Base-by-base conservation (phyloP, 64 coral and sea anemone genomes). In the Pocillopora damicornis region DNA sequence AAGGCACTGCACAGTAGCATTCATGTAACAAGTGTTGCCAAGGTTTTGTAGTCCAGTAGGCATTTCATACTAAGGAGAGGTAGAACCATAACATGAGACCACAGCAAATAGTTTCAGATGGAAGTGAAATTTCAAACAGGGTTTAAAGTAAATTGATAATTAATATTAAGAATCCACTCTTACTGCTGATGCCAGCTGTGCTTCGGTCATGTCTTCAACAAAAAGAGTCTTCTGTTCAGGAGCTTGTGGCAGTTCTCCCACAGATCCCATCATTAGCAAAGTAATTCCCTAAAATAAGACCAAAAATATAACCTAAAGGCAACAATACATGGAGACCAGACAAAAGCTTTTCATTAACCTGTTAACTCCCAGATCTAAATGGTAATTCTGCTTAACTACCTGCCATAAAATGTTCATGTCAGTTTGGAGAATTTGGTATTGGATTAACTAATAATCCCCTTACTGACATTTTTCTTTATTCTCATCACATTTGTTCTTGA, bases 21-120 rank as follows among this genome's bases (percentile, higher is more conserved):
- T 99, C 97, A 99, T 99, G 75, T 99, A 99, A 71, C 97, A 99
- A 18, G 97, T 99, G 38, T 99, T 99, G 13, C 97, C 97, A 75
- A 99, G 86, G 62, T 99, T 99, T 73, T 81, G 89, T 4, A 99
- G 93, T 45, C 97, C 97, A 64, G 97, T 86, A 17, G 97, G 97
- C 79, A 99, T 78, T 58, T 99, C 91, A 68, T 90, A 95, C 97
- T 99, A 75, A 37, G 64, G 11, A 56, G n/a, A 37, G 6, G 10
- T 15, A 76, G 9, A 62, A 73, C 12, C 61, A 18, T 45, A 89
- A 51, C 10, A 20, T 25, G 25, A n/a, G 38, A 37, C 16, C 12
- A 76, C 35, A 22, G 10, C 17, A 23, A 77, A 45, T 15, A 13
- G 38, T 58, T 37, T 11, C 2, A 76, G 18, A 77, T 37, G 56